Percentiles rank a stretch among this genome's conserved stretches.
Conservation (phyloP, 2,113 vertebrate genomes). For the Hylia prasina region DNA sequence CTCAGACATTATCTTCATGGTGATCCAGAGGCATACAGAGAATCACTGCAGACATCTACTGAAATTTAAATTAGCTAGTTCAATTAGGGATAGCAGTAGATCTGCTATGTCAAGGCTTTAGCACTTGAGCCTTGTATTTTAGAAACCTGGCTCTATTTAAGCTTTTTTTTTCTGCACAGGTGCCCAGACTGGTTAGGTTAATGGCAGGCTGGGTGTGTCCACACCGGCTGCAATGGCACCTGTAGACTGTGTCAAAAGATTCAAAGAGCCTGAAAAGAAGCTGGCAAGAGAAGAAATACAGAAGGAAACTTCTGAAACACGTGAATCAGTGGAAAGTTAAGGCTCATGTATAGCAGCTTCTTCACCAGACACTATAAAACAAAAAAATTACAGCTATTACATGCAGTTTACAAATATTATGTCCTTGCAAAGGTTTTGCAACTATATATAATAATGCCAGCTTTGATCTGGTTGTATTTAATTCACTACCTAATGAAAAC, state of each 20-base stretch:
- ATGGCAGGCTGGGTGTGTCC: background rate
- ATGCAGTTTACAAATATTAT: background rate
- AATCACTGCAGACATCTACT: background rate
- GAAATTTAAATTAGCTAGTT: background rate
- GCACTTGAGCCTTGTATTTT: background rate
- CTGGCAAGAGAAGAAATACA: background rate
- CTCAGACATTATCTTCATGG: background rate
- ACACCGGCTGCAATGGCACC: fast-evolving
- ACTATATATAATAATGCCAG: background rate
- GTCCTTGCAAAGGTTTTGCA: background rate
- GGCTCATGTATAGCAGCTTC: background rate
- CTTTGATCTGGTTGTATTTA: conserved; percentile 2
- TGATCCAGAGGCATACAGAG: background rate
- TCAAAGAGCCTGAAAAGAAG: background rate
- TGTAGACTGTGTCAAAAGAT: background rate
- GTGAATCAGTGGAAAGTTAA: background rate
- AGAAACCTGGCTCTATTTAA: background rate
- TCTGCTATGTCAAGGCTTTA: background rate
- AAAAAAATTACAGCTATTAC: background rate
- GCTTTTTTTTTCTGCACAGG: background rate
- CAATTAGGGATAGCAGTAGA: background rate
- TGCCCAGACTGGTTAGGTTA: background rate
- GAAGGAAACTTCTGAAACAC: background rate
- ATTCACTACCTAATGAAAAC: background rate
- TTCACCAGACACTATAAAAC: background rate